Evolutionary conservation across 1,140 invertebrate species (phyloP).

Genomic region (Caenorhabditis briggsae): DNA sequence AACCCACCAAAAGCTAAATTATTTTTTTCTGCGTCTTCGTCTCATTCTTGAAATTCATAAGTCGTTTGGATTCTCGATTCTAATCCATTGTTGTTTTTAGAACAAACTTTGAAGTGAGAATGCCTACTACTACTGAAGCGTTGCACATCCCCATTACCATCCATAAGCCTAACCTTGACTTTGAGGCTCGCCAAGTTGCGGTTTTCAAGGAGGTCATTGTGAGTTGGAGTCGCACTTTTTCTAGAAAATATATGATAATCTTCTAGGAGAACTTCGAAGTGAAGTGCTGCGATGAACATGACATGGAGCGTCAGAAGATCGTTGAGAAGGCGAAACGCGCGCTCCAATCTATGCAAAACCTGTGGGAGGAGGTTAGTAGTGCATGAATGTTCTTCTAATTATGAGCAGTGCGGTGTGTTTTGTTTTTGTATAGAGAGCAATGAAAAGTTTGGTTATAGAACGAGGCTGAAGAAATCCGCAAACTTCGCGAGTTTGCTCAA

Average conservation of each 20-base stretch:
- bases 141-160: not conserved
- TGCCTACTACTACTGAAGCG: not conserved
- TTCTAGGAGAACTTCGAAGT: constrained; percentile 7
- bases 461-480: not conserved
- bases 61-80: too few relatives aligned
- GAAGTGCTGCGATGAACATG: not conserved
- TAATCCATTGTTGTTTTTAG: too few relatives aligned
- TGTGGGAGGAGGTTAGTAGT: not conserved
- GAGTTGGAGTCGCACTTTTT: not conserved
- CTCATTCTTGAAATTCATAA: not conserved
- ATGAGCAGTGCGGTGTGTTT: too few relatives aligned
- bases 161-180: not conserved
- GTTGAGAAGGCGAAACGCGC: not conserved
- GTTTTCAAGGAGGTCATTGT: constrained; percentile 20
- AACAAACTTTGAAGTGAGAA: too few relatives aligned
- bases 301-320: not conserved
- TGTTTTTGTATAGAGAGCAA: too few relatives aligned
- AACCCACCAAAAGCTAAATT: not conserved
- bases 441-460: too few relatives aligned
- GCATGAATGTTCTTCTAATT: too few relatives aligned
- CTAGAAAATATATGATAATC: not conserved
- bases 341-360: not conserved
- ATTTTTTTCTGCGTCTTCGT: not conserved
- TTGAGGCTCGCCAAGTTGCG: not conserved
- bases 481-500: not conserved